Evolutionary conservation across 2,888 invertebrate genomes (phyloP), one percentile per base, ranked within the genome.

Genomic region (Ditylenchus weischeri): DNA sequence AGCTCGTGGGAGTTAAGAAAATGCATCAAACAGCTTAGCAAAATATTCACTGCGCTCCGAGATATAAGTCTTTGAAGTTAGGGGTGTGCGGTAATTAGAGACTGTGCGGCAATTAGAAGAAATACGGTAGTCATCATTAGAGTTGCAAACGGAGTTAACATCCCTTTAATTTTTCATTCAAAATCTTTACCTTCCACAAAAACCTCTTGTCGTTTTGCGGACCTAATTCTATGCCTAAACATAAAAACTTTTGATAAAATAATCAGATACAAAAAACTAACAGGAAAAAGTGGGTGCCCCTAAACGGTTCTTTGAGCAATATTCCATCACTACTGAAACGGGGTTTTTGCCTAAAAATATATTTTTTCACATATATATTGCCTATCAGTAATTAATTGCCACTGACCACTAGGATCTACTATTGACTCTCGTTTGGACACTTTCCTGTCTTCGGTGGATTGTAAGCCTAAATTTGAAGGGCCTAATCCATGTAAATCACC

Each of bases 161-260:
- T 29, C 5, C 29, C 29, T 29, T 5, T 4, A 29, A 4, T 29
- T 29, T 29, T 29, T 29, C 11, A 8, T 23, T 21, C 5, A 19
- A 48, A 49, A 62, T 11, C 48, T 65, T 88, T 43, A 93, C 95
- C 87, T 92, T 93, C 84, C 93, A 94, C 23, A 93, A 85, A 84
- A 95, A 98, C 84, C 90, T 90, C 84, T 92, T 92, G 83, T 90
- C 90, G 83, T 95, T 94, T 83, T 91, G 90, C 0, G 94, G 94
- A 1, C 95, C 95, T 80, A 62, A 50, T 57, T 79, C 79, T 47
- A 67, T 65, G 57, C 75, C 76, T 3, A 15, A 43, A 43, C 15
- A 43, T 43, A 43, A 38, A 38, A 43, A 8, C 43, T 43, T 43
- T 10, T 43, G 13, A 2, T 43, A 15, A 43, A 43, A 15, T 15